These are phyloP conservation scores for Allygus modestus DNA, from an alignment of 2,888 invertebrate species.

Conservation along the genomic window DNA sequence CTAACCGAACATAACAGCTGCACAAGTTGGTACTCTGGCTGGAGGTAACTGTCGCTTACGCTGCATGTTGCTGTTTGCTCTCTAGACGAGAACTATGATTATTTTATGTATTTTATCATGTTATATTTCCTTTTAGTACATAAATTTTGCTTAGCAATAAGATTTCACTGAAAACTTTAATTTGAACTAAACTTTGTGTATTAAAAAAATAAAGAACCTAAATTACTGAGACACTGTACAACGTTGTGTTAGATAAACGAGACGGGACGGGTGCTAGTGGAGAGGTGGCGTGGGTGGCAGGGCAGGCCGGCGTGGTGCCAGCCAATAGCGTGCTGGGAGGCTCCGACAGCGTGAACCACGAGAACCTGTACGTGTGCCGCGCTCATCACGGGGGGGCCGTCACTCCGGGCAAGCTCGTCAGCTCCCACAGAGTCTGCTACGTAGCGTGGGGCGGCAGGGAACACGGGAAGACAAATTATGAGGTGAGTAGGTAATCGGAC, in stretches of 20 bases:
- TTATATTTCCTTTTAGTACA: too few species aligned
- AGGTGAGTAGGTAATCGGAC: conserved; percentile 75
- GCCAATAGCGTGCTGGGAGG: conserved; percentile 86
- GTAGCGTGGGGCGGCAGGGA: conserved; percentile 88
- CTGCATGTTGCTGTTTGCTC: too few species aligned
- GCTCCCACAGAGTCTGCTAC: conserved; percentile 83
- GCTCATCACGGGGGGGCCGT: conserved; percentile 84
- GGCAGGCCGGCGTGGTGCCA: conserved; percentile 83
- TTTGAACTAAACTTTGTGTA: too few species aligned
- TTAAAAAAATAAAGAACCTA: too few species aligned
- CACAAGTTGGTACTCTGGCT: too few species aligned
- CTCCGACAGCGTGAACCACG: conserved; percentile 81
- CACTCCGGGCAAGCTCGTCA: conserved; percentile 87
- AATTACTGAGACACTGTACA: background rate
- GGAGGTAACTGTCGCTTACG: too few species aligned
- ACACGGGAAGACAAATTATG: conserved; percentile 82
- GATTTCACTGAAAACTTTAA: too few species aligned
- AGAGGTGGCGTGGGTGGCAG: conserved; percentile 80
- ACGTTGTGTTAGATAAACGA: conserved; percentile 29
- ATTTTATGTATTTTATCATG: too few species aligned
- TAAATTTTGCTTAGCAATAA: too few species aligned
- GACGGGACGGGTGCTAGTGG: conserved; percentile 27
- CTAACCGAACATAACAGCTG: too few species aligned
- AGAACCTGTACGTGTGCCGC: conserved; percentile 82
- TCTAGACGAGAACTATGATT: too few species aligned